Base-by-base conservation (phyloP, 1,140 invertebrate genomes). In the Drosophila azteca region DNA sequence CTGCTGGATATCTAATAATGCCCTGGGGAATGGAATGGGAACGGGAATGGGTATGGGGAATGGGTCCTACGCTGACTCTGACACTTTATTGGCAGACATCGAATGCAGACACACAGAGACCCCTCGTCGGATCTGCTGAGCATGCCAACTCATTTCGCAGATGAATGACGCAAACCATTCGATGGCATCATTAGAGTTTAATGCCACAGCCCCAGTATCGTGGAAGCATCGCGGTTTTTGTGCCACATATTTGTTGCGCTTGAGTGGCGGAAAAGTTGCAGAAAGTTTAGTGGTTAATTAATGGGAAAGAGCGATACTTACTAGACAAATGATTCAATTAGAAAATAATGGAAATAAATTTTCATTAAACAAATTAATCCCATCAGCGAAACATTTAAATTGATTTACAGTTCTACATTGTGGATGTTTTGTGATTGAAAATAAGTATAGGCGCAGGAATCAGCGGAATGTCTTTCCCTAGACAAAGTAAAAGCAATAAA, bases 81-180 rank as follows among this genome's bases (percentile, higher is more conserved):
- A 58, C 66, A 80, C 60, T 58, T 85, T 84, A 84, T 83, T 84
- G 81, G 69, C 72, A 85, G 59, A 39, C 35, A 52, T 65, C 60
- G 15, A 62, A 35, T 20, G 1, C 35, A 39, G 31, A 35, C 3
- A 22, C 29, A 7, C 20, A 50, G 22, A 8, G 43, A 20, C 24
- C 44, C 8, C 35, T 35, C 22, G 9, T n/a, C 13, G 1, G 15
- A 31, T 11, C 54, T 51, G 54, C 29, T 29, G 49, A 22, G 43
- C 31, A 41, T 22, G 48, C 60, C 49, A 61, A 64, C 69, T 78
- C 69, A 85, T 85, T 77, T 69, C 50, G 73, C 64, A 80, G 77
- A 54, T 73, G 61, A 80, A 54, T 59, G 80, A 24, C 60, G 54
- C 48, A 57, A 58, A 52, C 55, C 29, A 67, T 41, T 29, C 13